Evolutionary conservation across 2,888 invertebrate species (phyloP).

Genomic region (Azorinus chamasolen): DNA sequence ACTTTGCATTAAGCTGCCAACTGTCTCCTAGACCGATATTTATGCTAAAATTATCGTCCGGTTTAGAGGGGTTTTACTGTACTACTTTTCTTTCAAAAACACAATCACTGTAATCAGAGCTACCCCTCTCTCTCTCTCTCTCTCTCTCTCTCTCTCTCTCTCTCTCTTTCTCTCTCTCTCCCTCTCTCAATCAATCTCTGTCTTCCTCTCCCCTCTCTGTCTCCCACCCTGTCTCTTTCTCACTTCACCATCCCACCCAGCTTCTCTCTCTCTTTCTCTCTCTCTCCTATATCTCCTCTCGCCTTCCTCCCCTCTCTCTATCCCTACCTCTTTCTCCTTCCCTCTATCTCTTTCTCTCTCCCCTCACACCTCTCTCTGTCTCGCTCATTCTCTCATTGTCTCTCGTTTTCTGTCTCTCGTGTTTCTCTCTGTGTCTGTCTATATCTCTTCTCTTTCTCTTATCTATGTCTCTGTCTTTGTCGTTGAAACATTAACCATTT

Average conservation of each 20-base stretch:
- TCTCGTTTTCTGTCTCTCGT: too few species aligned
- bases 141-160: constrained; percentile 12
- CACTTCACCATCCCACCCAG: not conserved
- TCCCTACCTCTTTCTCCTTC: not conserved
- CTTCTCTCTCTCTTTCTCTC: not conserved
- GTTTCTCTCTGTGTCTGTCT: too few species aligned
- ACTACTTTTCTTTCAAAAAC: too few species aligned
- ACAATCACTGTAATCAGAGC: too few species aligned
- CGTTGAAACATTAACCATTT: too few species aligned
- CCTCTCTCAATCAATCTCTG: constrained; percentile 3
- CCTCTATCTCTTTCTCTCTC: not conserved
- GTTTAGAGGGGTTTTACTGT: too few species aligned
- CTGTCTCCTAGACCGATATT: too few species aligned
- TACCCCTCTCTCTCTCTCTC: constrained; percentile 5
- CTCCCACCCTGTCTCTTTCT: not conserved
- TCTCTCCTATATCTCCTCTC: not conserved
- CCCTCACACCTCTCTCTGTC: not conserved
- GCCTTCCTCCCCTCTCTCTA: not conserved
- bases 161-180: constrained; percentile 6
- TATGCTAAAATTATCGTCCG: too few species aligned
- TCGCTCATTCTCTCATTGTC: not conserved
- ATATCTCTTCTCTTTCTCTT: too few species aligned
- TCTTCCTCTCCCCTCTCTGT: not conserved
- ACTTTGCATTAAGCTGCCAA: too few species aligned
- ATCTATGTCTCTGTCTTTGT: too few species aligned